Evolutionary conservation across 1,140 invertebrate species (phyloP), one percentile per base, ranked within the genome.

Genomic region (Bombus superbus): DNA sequence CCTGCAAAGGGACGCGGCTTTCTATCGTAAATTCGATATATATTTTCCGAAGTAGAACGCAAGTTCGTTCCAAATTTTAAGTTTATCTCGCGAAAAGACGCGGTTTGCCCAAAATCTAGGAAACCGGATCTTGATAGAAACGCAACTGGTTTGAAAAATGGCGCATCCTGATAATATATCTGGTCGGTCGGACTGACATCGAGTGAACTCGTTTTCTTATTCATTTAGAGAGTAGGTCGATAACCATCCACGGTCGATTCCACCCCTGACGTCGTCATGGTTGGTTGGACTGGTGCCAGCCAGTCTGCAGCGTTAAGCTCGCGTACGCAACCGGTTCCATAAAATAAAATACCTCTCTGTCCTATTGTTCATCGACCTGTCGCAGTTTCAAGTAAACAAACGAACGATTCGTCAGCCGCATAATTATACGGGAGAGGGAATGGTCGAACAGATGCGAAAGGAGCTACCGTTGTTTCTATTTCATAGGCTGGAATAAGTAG

Each of bases 251-350:
- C 10, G 64, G 4, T 42, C 44, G 42, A 76, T 88, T 75, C 47
- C 32, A 81, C 59, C 73, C 47, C 28, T 75, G 9, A 57, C 35
- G 38, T 25, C 40, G 66, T 74, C 64, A 77, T 77, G 72, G 73
- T 62, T 76, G 59, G 13, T 66, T 68, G 74, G 74, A 53, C 66
- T 74, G 76, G 76, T 86, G 87, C 76, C 85, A 80, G 57, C 72
- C 71, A 83, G 76, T 83, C 80, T 82, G 38, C 81, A 75, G 28
- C 25, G 53, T 9, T 35, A n/a, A 13, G 44, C 62, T 72, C 35
- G 6, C 40, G 64, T 44, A 38, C 35, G 35, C 62, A 80, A 88
- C 75, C 74, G 38, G 77, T 90, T 87, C 10, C n/a, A 32, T 35
- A 28, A 25, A 66, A 77, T 35, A 57, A 47, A 74, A 73, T 76